Conservation (phyloP, 30 jellyfish, hydroid and myxozoan genomes). For the Hydractinia echinata region DNA sequence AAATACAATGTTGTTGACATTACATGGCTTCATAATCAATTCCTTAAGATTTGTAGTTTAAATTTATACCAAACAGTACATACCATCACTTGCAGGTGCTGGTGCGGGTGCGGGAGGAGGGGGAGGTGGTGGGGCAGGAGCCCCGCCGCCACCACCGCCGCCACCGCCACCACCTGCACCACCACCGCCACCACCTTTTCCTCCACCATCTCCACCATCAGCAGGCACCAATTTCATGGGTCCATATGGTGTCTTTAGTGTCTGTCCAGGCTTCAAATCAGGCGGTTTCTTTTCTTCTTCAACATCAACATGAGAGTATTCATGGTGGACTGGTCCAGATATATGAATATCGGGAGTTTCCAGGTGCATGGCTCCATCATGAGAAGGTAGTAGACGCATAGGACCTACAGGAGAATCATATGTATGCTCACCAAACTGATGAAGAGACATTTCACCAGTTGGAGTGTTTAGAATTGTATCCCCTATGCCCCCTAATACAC, state of each 20-base stretch:
- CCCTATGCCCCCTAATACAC: conserved; percentile 15
- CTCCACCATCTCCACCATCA: conserved; percentile 63
- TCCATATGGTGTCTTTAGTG: conserved; percentile 87
- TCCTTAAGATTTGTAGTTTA: background rate
- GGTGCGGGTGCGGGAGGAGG: conserved; percentile 65
- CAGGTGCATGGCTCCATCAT: conserved; percentile 85
- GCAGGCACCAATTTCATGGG: conserved; percentile 95
- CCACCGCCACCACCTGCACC: conserved; percentile 73
- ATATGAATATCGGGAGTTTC: conserved; percentile 87
- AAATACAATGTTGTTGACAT: background rate
- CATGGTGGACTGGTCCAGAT: conserved; percentile 89
- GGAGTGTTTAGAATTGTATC: conserved; percentile 74
- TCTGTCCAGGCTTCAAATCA: conserved; percentile 75
- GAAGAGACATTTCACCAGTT: conserved; percentile 74
- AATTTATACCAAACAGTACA: background rate
- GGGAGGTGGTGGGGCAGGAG: conserved; percentile 22
- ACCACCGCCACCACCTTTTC: conserved; percentile 64
- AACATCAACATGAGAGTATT: conserved; percentile 63
- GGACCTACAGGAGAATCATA: conserved; percentile 92
- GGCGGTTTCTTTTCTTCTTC: conserved; percentile 62
- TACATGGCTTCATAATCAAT: background rate
- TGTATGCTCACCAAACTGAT: conserved; percentile 71
- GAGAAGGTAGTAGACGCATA: conserved; percentile 70
- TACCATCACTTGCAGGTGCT: conserved; percentile 41
- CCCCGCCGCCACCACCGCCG: conserved; percentile 61